These are phyloP conservation scores for Lasioglossum marginatum DNA, from an alignment of 2,888 invertebrate genomes.

Conservation along the genomic window DNA sequence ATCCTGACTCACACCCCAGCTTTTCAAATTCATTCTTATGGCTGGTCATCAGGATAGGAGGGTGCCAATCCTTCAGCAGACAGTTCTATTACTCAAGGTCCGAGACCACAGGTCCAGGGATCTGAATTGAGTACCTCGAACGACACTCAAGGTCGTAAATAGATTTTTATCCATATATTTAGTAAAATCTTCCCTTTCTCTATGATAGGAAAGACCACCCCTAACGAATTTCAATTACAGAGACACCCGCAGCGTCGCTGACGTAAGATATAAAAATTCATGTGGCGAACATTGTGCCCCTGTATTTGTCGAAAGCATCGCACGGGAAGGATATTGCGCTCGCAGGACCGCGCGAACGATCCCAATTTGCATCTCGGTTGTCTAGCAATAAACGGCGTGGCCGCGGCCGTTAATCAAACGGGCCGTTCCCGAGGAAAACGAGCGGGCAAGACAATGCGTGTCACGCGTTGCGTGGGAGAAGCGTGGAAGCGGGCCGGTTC, in stretches of 20 bases:
- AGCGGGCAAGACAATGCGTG: constrained; percentile 53
- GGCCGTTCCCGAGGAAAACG: not conserved
- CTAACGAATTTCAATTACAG: not conserved
- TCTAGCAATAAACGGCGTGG: constrained; percentile 44
- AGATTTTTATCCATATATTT: not conserved
- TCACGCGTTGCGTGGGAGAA: constrained; percentile 51
- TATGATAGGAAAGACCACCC: not conserved
- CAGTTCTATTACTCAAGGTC: constrained; percentile 16
- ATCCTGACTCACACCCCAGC: not conserved
- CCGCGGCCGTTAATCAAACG: constrained; percentile 55
- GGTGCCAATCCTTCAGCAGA: constrained; percentile 24
- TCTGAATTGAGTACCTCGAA: no score
- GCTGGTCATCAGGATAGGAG: not conserved
- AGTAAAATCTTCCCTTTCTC: not conserved
- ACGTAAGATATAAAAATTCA: not conserved
- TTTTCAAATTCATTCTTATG: constrained; percentile 18
- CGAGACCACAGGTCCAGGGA: not conserved
- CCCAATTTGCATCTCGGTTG: constrained; percentile 29
- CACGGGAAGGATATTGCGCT: not conserved
- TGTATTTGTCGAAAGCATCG: not conserved
- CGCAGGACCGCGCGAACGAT: not conserved
- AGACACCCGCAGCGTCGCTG: not conserved
- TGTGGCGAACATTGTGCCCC: not conserved
- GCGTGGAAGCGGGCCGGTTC: constrained; percentile 51
- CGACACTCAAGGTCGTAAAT: not conserved